Conservation (phyloP, 2,797 vertebrate species). For the Myripristis murdjan region DNA sequence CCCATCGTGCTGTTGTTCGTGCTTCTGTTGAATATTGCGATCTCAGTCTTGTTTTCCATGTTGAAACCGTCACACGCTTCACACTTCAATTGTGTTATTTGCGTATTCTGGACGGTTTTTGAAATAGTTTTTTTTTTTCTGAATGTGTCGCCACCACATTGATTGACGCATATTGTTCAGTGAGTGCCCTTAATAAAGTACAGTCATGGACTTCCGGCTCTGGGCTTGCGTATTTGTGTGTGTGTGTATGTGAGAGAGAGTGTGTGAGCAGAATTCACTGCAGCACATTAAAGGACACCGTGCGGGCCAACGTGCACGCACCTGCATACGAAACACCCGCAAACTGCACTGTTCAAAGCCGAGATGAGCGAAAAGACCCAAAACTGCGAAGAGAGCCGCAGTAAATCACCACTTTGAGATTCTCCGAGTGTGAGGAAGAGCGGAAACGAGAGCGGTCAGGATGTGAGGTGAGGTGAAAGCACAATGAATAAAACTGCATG, state of each 20-base stretch:
- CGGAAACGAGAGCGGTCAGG: too few relatives aligned
- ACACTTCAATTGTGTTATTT: constrained; percentile 6
- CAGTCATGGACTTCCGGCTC: constrained; percentile 8
- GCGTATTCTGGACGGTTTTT: constrained; percentile 27
- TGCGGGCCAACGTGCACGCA: too few relatives aligned
- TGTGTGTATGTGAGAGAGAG: not conserved
- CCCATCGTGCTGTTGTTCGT: not conserved
- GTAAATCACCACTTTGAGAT: too few relatives aligned
- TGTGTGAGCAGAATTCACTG: not conserved
- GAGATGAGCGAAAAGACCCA: too few relatives aligned
- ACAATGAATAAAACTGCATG: too few relatives aligned
- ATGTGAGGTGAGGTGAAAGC: too few relatives aligned
- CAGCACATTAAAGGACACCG: too few relatives aligned
- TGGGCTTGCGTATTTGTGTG: not conserved
- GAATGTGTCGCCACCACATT: constrained; percentile 24
- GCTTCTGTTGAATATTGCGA: constrained; percentile 2
- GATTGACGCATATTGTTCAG: constrained; percentile 39
- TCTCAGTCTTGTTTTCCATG: not conserved
- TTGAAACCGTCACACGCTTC: not conserved
- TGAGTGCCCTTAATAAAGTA: constrained; percentile 48
- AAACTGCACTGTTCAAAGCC: too few relatives aligned
- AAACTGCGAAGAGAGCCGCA: too few relatives aligned
- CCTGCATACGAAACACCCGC: too few relatives aligned
- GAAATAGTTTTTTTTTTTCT: constrained; percentile 16
- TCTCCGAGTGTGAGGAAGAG: too few relatives aligned